A percentile compares a stretch with the other conserved stretches of the same genome.
phyloP scores from a whole-genome alignment of 1,140 invertebrate genomes.

The Drosophila neocordata region DNA sequence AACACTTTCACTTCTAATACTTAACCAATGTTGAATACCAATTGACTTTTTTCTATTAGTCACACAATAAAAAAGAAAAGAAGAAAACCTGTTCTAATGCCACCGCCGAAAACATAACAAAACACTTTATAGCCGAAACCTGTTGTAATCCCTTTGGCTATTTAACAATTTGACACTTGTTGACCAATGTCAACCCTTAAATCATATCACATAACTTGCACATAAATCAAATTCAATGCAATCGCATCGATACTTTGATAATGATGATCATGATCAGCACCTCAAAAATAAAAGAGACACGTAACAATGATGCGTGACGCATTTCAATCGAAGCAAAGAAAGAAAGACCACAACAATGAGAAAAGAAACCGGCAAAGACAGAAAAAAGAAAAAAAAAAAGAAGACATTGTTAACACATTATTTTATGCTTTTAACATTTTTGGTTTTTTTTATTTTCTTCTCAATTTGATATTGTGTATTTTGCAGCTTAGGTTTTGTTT shows the following conservation, averaged over 20 bases:
- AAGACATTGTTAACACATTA: neutral
- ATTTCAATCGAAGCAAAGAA: constrained; percentile 65
- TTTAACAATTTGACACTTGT: constrained; percentile 29
- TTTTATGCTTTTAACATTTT: neutral
- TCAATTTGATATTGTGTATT: constrained; percentile 3
- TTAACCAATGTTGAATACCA: neutral
- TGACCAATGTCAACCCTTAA: constrained; percentile 32
- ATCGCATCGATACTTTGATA: constrained; percentile 29
- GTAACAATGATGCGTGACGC: constrained; percentile 73
- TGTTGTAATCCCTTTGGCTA: neutral
- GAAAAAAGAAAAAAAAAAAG: neutral
- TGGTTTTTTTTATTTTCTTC: constrained; percentile 36
- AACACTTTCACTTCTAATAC: constrained; percentile 3
- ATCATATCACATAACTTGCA: constrained; percentile 48
- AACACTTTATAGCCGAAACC: constrained; percentile 2
- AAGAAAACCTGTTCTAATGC: neutral
- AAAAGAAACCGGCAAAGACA: constrained; percentile 27
- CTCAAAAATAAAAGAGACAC: constrained; percentile 43
- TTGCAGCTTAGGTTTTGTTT: constrained; percentile 34
- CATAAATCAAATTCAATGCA: constrained; percentile 63
- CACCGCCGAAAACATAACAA: neutral
- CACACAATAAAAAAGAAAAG: neutral
- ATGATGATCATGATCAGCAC: constrained; percentile 27
- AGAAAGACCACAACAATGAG: constrained; percentile 12
- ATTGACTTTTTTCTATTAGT: neutral